A percentile compares a stretch with the other conserved stretches of the same genome.
Evolutionary conservation across 2,113 vertebrate genomes (phyloP).

Genomic region (Entomyzon cyanotis): DNA sequence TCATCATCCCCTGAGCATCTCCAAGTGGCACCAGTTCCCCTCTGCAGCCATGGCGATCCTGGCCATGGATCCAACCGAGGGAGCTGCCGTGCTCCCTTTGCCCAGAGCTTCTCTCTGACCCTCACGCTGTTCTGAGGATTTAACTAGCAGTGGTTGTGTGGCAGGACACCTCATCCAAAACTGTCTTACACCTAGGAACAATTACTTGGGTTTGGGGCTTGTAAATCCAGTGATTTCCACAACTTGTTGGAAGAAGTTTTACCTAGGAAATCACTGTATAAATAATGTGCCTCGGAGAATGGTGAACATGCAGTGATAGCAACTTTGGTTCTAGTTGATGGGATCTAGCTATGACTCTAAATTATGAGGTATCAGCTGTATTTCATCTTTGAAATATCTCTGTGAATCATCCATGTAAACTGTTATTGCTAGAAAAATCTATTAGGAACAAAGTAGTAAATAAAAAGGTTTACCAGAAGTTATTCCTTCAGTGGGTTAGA

Average conservation of each 20-base stretch:
- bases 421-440: neutral
- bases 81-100: rapidly evolving
- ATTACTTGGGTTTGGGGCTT: neutral
- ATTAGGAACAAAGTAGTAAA: neutral
- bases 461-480: neutral
- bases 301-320: neutral
- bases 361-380: neutral
- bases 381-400: neutral
- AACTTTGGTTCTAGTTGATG: neutral
- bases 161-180: neutral
- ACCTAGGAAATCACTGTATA: neutral
- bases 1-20: neutral
- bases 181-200: neutral
- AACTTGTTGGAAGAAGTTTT: neutral
- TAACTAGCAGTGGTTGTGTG: rapidly evolving
- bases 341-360: neutral
- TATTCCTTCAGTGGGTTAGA: neutral
- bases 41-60: neutral
- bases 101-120: neutral
- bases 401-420: neutral
- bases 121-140: neutral
- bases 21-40: neutral
- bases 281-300: neutral
- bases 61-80: too few relatives aligned
- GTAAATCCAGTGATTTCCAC: neutral